These are phyloP conservation scores for Amphiprion ocellaris DNA, from an alignment of 2,113 vertebrate species.

Conservation along the genomic window DNA sequence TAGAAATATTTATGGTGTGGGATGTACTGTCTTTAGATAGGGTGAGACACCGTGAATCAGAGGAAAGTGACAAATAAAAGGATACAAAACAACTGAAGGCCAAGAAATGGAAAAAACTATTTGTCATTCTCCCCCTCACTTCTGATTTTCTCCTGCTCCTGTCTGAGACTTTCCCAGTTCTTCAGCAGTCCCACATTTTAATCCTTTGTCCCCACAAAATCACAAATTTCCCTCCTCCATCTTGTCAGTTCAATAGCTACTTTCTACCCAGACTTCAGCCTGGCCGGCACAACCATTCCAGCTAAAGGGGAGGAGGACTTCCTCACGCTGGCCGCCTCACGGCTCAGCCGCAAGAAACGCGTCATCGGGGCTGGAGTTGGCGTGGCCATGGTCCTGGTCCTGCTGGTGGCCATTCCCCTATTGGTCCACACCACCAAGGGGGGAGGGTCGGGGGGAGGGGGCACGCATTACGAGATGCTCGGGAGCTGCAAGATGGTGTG, in stretches of 20 bases:
- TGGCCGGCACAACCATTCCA: slow-evolving; percentile 89
- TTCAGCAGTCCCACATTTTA: neutral
- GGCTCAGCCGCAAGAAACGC: slow-evolving; percentile 93
- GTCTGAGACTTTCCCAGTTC: slow-evolving; percentile 15
- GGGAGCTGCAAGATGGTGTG: slow-evolving; percentile 95
- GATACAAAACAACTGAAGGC: slow-evolving; percentile 20
- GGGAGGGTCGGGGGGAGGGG: slow-evolving; percentile 85
- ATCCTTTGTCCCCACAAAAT: slow-evolving; percentile 13
- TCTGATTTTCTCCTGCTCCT: slow-evolving; percentile 39
- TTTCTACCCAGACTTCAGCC: slow-evolving; percentile 73
- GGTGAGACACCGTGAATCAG: slow-evolving; percentile 18
- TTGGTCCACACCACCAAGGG: slow-evolving; percentile 94
- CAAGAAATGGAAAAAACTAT: slow-evolving; percentile 59
- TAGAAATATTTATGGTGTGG: slow-evolving; percentile 11
- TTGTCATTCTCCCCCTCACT: slow-evolving; percentile 22
- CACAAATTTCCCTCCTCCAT: slow-evolving; percentile 4
- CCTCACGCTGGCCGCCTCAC: slow-evolving; percentile 94
- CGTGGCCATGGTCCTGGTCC: slow-evolving; percentile 96
- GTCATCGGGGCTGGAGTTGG: slow-evolving; percentile 94
- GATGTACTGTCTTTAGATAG: slow-evolving; percentile 27
- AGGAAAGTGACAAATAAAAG: slow-evolving; percentile 28
- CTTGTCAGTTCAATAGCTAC: slow-evolving; percentile 52
- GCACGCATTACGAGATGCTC: slow-evolving; percentile 92
- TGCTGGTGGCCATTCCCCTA: slow-evolving; percentile 95
- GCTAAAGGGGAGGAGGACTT: slow-evolving; percentile 95